These are phyloP conservation scores for Drosophila grimshawi DNA, from an alignment of 1,140 invertebrate species.

Conservation along the genomic window DNA sequence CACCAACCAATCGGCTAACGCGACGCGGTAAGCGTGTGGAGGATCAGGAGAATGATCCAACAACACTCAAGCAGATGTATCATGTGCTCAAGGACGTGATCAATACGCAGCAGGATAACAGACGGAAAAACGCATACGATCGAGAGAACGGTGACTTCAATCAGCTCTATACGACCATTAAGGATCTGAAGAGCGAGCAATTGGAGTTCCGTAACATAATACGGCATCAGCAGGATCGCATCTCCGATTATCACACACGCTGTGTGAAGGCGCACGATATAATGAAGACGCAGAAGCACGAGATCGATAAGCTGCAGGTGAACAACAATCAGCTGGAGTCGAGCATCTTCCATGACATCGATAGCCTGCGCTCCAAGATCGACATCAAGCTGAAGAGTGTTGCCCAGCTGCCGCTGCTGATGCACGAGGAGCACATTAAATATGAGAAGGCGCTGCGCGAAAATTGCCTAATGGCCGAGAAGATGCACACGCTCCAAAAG, in stretches of 20 bases:
- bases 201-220: slow-evolving; percentile 61
- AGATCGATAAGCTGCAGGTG: slow-evolving; percentile 74
- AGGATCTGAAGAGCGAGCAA: slow-evolving; percentile 67
- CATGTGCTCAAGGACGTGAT: slow-evolving; percentile 69
- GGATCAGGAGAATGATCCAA: slow-evolving; percentile 41
- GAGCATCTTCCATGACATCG: slow-evolving; percentile 67
- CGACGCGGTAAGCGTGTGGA: slow-evolving; percentile 3
- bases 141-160: slow-evolving; percentile 35
- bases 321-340: slow-evolving; percentile 76
- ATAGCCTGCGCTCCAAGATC: slow-evolving; percentile 65
- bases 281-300: slow-evolving; percentile 74
- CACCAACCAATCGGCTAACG: slow-evolving; percentile 20
- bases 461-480: slow-evolving; percentile 67
- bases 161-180: slow-evolving; percentile 63
- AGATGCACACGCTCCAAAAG: slow-evolving; percentile 60
- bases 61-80: slow-evolving; percentile 57
- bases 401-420: slow-evolving; percentile 61
- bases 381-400: slow-evolving; percentile 68
- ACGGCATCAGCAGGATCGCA: slow-evolving; percentile 67
- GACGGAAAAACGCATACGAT: slow-evolving; percentile 26
- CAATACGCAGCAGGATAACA: slow-evolving; percentile 39
- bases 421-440: slow-evolving; percentile 69
- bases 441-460: slow-evolving; percentile 72
- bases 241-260: slow-evolving; percentile 69
- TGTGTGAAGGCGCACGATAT: slow-evolving; percentile 78